Evolutionary conservation across 1,140 invertebrate genomes (phyloP).

Genomic region (Linepithema humile): DNA sequence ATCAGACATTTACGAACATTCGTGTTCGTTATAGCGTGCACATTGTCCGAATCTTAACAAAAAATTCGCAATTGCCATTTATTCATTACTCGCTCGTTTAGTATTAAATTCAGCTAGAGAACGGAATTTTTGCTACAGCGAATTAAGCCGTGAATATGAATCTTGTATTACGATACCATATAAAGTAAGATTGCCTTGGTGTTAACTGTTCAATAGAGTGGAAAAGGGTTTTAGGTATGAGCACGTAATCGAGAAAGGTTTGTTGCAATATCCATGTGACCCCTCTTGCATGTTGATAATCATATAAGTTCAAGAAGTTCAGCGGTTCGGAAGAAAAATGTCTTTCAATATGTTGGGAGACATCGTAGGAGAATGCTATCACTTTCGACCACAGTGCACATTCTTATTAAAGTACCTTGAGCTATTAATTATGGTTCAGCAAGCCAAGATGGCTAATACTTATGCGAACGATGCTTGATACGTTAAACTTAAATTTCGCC

Average conservation of each 20-base stretch:
- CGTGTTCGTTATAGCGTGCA: neutral
- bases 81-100: neutral
- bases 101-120: neutral
- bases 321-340: constrained; percentile 48
- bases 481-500: neutral
- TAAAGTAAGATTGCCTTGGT: constrained; percentile 24
- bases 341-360: constrained; percentile 29
- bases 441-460: neutral
- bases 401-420: neutral
- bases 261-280: constrained; percentile 32
- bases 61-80: neutral
- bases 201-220: neutral
- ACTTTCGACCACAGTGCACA: neutral
- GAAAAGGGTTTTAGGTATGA: constrained; percentile 46
- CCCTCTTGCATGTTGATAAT: constrained; percentile 17
- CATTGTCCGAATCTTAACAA: neutral
- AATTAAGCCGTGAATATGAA: neutral
- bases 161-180: neutral
- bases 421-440: neutral
- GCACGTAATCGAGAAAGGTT: constrained; percentile 45
- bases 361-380: neutral
- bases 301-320: constrained; percentile 42
- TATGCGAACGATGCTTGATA: neutral
- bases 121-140: neutral
- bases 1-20: neutral